A percentile compares a stretch with the other conserved stretches of the same genome.
Conservation (phyloP, 2,888 invertebrate genomes). For the Oligia strigilis region DNA sequence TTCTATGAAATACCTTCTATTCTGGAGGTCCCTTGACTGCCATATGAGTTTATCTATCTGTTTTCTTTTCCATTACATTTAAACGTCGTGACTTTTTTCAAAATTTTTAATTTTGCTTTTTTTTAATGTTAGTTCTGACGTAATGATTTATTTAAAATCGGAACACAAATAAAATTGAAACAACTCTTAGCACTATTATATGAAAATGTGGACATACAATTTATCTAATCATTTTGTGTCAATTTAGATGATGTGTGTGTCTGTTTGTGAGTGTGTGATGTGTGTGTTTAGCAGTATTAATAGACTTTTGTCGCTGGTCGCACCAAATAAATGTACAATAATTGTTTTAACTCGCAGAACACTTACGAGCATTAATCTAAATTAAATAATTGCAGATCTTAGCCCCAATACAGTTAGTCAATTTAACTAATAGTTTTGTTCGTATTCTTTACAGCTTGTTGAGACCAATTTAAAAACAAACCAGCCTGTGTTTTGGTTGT, state of each 20-base stretch:
- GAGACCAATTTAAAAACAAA: not conserved
- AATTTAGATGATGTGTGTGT: no score
- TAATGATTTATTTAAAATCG: no score
- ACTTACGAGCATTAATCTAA: constrained; percentile 36
- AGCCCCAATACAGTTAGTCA: constrained; percentile 20
- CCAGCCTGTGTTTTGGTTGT: not conserved
- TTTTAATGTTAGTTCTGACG: not conserved
- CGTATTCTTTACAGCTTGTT: constrained; percentile 15
- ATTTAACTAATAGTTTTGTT: constrained; percentile 31
- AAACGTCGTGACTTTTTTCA: no score
- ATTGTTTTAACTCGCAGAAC: constrained; percentile 20
- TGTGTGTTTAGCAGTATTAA: no score
- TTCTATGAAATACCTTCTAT: no score
- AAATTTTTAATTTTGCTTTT: no score
- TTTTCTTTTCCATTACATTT: no score
- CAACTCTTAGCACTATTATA: not conserved
- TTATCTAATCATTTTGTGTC: no score
- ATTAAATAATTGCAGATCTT: constrained; percentile 50
- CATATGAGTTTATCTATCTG: no score
- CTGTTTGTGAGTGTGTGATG: no score
- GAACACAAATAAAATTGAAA: not conserved
- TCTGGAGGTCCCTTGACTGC: no score
- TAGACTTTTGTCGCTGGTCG: not conserved
- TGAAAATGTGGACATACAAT: not conserved
- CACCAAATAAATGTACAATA: constrained; percentile 9